These are phyloP conservation scores for Astreopora myriophthalma DNA, from an alignment of 64 coral and sea anemone species.

Conservation along the genomic window DNA sequence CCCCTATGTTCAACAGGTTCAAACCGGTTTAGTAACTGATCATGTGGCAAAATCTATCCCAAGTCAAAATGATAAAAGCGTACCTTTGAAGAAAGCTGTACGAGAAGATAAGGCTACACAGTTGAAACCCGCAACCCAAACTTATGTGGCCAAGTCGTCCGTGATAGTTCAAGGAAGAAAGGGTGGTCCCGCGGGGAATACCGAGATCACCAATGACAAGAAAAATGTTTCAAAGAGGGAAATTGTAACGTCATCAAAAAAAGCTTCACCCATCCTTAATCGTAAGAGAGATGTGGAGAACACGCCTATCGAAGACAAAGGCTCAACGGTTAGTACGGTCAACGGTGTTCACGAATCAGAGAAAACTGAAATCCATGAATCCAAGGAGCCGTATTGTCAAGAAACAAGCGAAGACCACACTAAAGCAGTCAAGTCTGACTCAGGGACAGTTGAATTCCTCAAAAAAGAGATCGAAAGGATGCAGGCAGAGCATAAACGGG, in stretches of 20 bases:
- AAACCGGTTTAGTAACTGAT: conserved; percentile 12
- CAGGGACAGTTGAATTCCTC: conserved; percentile 46
- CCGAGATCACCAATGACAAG: not conserved
- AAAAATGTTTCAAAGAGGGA: not conserved
- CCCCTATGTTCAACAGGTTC: not conserved
- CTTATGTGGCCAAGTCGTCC: not conserved
- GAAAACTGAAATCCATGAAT: not conserved
- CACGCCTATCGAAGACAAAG: not conserved
- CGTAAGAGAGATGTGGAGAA: not conserved
- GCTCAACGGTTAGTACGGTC: not conserved
- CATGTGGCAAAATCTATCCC: not conserved
- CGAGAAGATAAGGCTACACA: conserved; percentile 7
- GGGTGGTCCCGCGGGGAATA: not conserved
- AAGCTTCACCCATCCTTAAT: not conserved
- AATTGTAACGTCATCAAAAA: not conserved
- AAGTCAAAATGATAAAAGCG: not conserved
- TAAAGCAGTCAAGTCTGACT: not conserved
- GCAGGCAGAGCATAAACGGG: conserved; percentile 56
- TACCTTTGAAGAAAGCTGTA: not conserved
- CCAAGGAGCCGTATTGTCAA: not conserved
- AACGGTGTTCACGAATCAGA: conserved; percentile 5
- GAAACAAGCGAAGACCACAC: not conserved
- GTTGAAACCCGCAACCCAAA: not conserved
- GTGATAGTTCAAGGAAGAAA: conserved; percentile 27
- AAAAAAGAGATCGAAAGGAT: conserved; percentile 77